Base-by-base conservation (phyloP, 2,113 vertebrate genomes). In the Xiphophorus maculatus region DNA sequence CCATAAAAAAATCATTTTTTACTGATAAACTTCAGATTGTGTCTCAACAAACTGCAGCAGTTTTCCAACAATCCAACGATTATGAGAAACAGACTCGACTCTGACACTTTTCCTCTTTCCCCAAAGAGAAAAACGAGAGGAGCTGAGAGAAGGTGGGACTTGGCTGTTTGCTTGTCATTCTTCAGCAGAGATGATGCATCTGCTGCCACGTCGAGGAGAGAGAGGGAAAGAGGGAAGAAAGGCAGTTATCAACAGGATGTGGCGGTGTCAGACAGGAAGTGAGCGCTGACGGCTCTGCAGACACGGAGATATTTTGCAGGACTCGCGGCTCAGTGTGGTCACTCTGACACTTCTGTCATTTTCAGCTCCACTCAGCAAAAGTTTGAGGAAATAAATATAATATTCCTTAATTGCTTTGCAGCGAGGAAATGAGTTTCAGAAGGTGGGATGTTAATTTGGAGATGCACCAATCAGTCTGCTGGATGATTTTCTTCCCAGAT, bases 181-280 rank as follows among this genome's bases (percentile, higher is more conserved):
- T 69, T 69, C 25, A 63, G 73, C 78, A 69, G 30, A n/a, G 67
- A 74, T 80, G 85, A 83, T 69, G 74, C 83, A 82, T 83, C 82
- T 84, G 79, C 84, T 79, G 84, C 80, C 75, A 81, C 76, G 73
- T 86, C 63, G 25, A 70, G 60, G 33, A 67, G 75, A 68, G 75
- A 28, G 12, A 30, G 32, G 5, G 4, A 14, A 9, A 27, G 29
- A 42, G 28, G 12, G 51, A 14, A 40, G 51, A 69, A 29, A 75
- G 74, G 28, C 71, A 61, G 82, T 87, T 85, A 84, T 92, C 86
- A 92, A 94, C 92, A 94, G 93, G 93, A 94, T 90, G 92, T 90
- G 92, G 90, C 79, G 81, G 85, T 86, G 92, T 89, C 84, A 92
- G 91, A 91, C 91, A 93, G 94, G 92, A 94, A 94, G 92, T 88